Percentiles rank a stretch among this genome's conserved stretches.
These are phyloP conservation scores for Lapara coniferarum DNA, from an alignment of 2,888 invertebrate genomes.

Conservation along the genomic window DNA sequence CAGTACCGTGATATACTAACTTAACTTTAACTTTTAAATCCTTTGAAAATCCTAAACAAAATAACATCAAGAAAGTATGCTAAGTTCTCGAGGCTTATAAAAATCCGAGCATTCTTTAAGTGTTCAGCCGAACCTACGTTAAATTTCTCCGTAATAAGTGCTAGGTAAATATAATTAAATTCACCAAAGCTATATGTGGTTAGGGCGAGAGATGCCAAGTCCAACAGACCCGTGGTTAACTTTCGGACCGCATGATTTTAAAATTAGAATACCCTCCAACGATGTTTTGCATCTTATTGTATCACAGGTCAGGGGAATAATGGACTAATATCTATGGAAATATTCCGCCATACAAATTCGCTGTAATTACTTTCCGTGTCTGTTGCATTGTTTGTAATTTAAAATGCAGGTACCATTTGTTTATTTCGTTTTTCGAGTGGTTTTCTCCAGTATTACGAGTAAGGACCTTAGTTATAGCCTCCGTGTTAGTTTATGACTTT, in stretches of 20 bases:
- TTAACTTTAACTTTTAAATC: too few relatives aligned
- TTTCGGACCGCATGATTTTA: constrained; percentile 34
- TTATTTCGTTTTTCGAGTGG: neutral
- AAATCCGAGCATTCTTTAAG: constrained; percentile 5
- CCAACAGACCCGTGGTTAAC: constrained; percentile 2
- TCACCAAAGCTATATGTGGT: neutral
- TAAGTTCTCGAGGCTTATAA: neutral
- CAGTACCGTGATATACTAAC: too few relatives aligned
- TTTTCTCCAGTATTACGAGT: too few relatives aligned
- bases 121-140: neutral
- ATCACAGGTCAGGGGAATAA: constrained; percentile 39
- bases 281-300: constrained; percentile 47
- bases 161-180: constrained; percentile 20
- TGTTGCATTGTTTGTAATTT: constrained; percentile 12
- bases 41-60: too few relatives aligned
- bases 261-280: constrained; percentile 39
- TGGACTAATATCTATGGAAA: constrained; percentile 47
- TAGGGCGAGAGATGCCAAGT: constrained; percentile 24
- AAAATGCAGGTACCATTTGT: neutral
- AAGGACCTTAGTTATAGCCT: too few relatives aligned
- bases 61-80: neutral
- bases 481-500: too few relatives aligned
- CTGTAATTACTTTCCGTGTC: constrained; percentile 29
- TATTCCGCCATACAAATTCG: constrained; percentile 35
- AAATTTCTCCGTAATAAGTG: constrained; percentile 4